Conservation (phyloP, 2,797 vertebrate genomes). For the Cossypha niveicapilla region DNA sequence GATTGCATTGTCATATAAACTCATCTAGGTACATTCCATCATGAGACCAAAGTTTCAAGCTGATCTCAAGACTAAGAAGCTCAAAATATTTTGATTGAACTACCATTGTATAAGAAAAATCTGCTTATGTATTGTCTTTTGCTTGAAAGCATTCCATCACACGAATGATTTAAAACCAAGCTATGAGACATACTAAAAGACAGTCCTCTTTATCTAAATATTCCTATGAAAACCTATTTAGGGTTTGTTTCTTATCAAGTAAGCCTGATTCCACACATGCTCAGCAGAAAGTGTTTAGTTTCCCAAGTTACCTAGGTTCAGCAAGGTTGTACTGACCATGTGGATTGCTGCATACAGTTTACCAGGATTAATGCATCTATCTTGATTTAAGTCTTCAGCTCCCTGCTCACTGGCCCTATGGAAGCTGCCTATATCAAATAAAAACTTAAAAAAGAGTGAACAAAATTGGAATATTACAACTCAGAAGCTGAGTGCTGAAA, state of each 20-base stretch:
- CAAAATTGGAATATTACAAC: neutral
- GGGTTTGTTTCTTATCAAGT: neutral
- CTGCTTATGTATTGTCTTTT: neutral
- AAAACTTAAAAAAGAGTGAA: neutral
- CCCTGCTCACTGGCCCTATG: neutral
- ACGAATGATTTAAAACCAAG: neutral
- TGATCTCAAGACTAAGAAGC: neutral
- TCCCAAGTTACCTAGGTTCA: neutral
- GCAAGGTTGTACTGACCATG: neutral
- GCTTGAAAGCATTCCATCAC: neutral
- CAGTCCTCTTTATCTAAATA: neutral
- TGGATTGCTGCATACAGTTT: accelerated
- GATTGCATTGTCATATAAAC: neutral
- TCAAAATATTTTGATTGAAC: neutral
- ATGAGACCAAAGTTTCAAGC: neutral
- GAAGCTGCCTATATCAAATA: neutral
- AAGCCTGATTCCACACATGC: neutral
- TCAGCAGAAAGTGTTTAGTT: neutral
- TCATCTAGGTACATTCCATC: neutral
- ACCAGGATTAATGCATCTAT: neutral
- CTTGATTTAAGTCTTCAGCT: neutral
- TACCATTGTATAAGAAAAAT: neutral
- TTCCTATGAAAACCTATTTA: neutral
- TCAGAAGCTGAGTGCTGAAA: neutral
- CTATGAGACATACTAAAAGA: neutral